These are phyloP conservation scores for Gortyna flavago DNA, from an alignment of 2,888 invertebrate species.

Conservation along the genomic window DNA sequence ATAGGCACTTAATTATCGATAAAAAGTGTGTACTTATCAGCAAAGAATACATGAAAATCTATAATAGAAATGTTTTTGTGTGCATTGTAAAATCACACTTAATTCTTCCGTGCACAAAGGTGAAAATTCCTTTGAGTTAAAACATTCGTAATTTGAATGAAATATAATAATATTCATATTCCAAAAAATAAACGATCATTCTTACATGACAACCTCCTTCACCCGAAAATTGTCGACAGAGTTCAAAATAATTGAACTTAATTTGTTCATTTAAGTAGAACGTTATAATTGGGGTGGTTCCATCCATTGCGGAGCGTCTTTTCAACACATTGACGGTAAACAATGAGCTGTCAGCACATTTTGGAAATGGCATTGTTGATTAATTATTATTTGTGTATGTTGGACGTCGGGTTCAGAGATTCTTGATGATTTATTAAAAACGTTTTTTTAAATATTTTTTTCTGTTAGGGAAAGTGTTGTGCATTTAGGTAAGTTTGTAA, in stretches of 20 bases:
- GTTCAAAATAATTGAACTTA: conserved; percentile 57
- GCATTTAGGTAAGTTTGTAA: no score
- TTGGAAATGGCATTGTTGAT: conserved; percentile 56
- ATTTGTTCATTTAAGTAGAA: conserved; percentile 59
- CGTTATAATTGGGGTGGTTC: conserved; percentile 66
- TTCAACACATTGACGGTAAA: conserved; percentile 60
- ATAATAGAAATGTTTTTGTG: background rate
- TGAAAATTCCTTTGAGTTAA: background rate
- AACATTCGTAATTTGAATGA: background rate
- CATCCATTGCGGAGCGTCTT: conserved; percentile 58
- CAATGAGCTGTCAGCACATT: conserved; percentile 57
- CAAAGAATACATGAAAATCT: background rate
- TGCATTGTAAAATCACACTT: conserved; percentile 3
- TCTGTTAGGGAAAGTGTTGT: no score
- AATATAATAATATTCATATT: conserved; percentile 1
- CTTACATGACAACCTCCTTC: conserved; percentile 1
- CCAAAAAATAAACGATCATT: conserved; percentile 13
- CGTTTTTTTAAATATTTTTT: background rate
- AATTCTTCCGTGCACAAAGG: background rate
- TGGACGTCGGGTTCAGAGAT: conserved; percentile 34
- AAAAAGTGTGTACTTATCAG: background rate
- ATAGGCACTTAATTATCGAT: background rate
- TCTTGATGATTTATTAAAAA: conserved; percentile 16
- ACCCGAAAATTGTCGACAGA: conserved; percentile 26
- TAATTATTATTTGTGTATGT: conserved; percentile 52